Percentiles rank a stretch among this genome's conserved stretches.
phyloP scores from a whole-genome alignment of 2,888 invertebrate species.

The Apotomis capreana region DNA sequence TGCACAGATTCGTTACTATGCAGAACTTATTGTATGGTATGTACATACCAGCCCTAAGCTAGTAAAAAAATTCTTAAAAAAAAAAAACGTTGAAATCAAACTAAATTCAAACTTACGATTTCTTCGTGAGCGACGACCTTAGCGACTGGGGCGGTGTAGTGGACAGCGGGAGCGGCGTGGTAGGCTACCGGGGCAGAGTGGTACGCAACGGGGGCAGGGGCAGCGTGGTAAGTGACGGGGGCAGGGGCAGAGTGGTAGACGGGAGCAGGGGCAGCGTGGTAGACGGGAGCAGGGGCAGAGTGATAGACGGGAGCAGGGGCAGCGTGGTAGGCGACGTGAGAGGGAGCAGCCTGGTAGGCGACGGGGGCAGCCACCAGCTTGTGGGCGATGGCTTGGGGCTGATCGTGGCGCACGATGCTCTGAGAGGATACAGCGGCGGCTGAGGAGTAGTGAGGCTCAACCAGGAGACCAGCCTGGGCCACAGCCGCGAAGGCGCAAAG shows the following conservation, averaged over 20 bases:
- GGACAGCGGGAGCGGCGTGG: slow-evolving; percentile 46
- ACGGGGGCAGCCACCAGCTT: slow-evolving; percentile 47
- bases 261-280: slow-evolving; percentile 32
- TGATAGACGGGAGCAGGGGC: slow-evolving; percentile 37
- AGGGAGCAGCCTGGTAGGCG: slow-evolving; percentile 46
- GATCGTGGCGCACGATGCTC: slow-evolving; percentile 50
- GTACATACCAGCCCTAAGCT: too few species aligned
- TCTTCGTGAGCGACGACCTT: slow-evolving; percentile 43
- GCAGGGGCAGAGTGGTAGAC: slow-evolving; percentile 38
- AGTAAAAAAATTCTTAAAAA: too few species aligned
- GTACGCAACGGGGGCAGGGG: slow-evolving; percentile 21
- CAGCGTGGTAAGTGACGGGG: slow-evolving; percentile 36
- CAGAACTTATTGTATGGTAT: too few species aligned
- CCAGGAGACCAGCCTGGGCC: slow-evolving; percentile 46
- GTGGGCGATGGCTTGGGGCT: slow-evolving; percentile 34
- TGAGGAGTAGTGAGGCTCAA: slow-evolving; percentile 38
- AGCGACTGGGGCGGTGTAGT: slow-evolving; percentile 50
- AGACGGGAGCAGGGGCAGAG: slow-evolving; percentile 26
- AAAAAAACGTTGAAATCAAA: neutral
- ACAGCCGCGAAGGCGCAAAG: slow-evolving; percentile 49
- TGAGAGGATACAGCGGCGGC: slow-evolving; percentile 52
- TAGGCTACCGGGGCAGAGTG: slow-evolving; percentile 43
- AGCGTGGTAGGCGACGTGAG: slow-evolving; percentile 41
- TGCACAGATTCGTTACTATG: too few species aligned
- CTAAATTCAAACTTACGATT: neutral